These are phyloP conservation scores for Pedionomus torquatus DNA, from an alignment of 2,113 vertebrate species.

Conservation along the genomic window DNA sequence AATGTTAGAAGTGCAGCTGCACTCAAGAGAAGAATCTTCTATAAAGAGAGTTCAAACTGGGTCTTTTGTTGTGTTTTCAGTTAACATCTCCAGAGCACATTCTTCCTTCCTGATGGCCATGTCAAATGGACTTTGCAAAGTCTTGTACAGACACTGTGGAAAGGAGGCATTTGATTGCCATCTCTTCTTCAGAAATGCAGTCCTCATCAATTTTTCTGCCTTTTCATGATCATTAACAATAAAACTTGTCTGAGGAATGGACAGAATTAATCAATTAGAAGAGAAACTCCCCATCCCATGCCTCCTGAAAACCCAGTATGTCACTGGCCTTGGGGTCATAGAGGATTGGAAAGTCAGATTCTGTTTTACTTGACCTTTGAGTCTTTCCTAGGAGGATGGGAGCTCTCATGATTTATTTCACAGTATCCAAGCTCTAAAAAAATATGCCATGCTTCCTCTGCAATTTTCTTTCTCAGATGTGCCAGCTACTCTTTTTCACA, in stretches of 20 bases:
- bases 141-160: background rate
- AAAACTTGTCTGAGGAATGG: background rate
- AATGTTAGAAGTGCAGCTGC: conserved; percentile 10
- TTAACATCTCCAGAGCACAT: background rate
- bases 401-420: background rate
- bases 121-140: background rate
- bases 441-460: conserved; percentile 23
- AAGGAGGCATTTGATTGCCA: background rate
- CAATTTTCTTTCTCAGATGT: conserved; percentile 59
- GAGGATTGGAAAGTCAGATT: background rate
- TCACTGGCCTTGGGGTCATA: background rate
- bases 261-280: background rate
- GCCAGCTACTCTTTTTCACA: conserved; percentile 71
- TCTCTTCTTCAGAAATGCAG: background rate
- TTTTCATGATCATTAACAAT: background rate
- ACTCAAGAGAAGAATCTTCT: conserved; percentile 3
- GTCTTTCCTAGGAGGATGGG: background rate
- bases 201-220: background rate
- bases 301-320: background rate
- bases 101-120: background rate
- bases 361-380: background rate
- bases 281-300: background rate
- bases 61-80: conserved; percentile 25
- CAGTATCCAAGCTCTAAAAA: conserved; percentile 23
- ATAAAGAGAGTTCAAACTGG: background rate